These are phyloP conservation scores for Aethes cnicana DNA, from an alignment of 2,888 invertebrate genomes.

Conservation along the genomic window DNA sequence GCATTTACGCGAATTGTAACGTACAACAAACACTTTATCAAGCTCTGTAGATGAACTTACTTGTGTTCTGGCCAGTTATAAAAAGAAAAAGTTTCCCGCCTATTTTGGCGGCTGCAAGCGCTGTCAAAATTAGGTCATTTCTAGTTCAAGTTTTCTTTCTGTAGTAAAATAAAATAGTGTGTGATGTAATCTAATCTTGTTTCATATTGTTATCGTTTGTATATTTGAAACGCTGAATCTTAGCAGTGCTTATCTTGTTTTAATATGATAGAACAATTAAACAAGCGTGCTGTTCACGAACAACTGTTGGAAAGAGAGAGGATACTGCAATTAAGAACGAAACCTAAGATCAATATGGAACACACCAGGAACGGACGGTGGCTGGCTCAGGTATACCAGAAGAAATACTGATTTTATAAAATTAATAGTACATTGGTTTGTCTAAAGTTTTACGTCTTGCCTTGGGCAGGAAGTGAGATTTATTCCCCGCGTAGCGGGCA, in stretches of 20 bases:
- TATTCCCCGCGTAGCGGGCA: too few relatives aligned
- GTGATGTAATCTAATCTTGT: slow-evolving; percentile 4
- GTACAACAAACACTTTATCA: slow-evolving; percentile 43
- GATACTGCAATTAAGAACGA: slow-evolving; percentile 50
- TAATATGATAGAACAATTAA: slow-evolving; percentile 64
- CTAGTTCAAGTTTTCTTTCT: not conserved
- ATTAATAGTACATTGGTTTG: not conserved
- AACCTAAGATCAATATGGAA: slow-evolving; percentile 56
- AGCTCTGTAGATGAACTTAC: slow-evolving; percentile 46
- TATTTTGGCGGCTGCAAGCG: slow-evolving; percentile 6
- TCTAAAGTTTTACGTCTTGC: too few relatives aligned
- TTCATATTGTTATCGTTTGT: slow-evolving; percentile 1
- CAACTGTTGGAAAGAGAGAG: slow-evolving; percentile 61
- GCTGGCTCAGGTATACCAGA: slow-evolving; percentile 65
- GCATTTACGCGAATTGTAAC: slow-evolving; percentile 58
- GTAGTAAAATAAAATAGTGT: slow-evolving; percentile 6
- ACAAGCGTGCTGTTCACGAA: slow-evolving; percentile 63
- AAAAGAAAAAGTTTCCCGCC: slow-evolving; percentile 20
- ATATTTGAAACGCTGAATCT: slow-evolving; percentile 10
- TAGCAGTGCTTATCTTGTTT: slow-evolving; percentile 12
- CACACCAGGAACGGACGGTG: slow-evolving; percentile 60
- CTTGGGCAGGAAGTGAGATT: too few relatives aligned
- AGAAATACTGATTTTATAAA: not conserved
- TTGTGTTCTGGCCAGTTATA: slow-evolving; percentile 39
- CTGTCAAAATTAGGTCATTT: slow-evolving; percentile 4